Base-by-base conservation (phyloP, 2,113 vertebrate genomes). In the Boulengeromyrus knoepffleri region DNA sequence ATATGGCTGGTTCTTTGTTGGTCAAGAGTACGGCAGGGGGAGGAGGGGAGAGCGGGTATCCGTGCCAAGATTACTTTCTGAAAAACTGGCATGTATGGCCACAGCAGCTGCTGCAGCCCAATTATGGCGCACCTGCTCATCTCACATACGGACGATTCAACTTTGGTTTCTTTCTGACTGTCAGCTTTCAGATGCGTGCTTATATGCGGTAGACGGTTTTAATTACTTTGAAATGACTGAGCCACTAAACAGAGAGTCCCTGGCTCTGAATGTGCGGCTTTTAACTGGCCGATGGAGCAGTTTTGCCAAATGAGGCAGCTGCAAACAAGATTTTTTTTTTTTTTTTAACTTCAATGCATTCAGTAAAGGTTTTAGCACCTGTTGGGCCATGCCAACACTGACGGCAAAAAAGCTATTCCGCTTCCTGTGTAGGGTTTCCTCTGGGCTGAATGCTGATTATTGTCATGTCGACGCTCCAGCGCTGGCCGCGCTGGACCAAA, bases 41-140 rank as follows among this genome's bases (percentile, higher is more conserved):
- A 24, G 12, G 70, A 6, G 15, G 46, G 88, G 66, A 0, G n/a
- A 3, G 74, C 19, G 9, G 62, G 17, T 46, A 85, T 17, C 84
- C 1, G 31, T 87, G 89, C 89, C 90, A 88, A 47, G 62, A 62
- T 74, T 77, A 36, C 58, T 50, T 88, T 21, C 88, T 27, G 39
- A 42, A 87, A 88, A 88, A 84, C 86, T 62, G 87, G 87, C 87
- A 85, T 21, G 91, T 91, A 91, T 89, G 90, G 92, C 90, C 90
- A 91, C 80, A 89, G 91, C 94, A 95, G 94, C 95, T 94, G 95
- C 95, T 91, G 91, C 88, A 50, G 84, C 0, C 90, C 92, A 90
- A 93, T 92, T 89, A 42, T 62, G 90, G 53, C 93, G 92, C 94
- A 95, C 94, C 94, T 95, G 95, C 93, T 91, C 88, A 49, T 85